Conservation (phyloP, 2,888 invertebrate genomes). For the Leptinotarsa haldemani region DNA sequence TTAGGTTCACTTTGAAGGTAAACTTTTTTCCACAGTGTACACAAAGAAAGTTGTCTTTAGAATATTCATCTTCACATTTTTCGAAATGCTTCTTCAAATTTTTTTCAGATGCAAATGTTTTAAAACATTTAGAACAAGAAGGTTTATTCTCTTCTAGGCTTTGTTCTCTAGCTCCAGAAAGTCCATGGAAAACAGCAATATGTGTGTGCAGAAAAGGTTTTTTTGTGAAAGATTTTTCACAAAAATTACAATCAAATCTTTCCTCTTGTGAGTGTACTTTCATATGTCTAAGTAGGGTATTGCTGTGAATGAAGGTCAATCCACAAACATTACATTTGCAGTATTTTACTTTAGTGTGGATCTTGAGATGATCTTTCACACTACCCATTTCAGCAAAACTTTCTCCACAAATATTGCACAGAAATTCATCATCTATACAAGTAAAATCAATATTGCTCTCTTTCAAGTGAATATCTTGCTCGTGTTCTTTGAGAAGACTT, state of each 20-base stretch:
- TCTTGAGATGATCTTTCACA: constrained; percentile 8
- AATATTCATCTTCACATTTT: not conserved
- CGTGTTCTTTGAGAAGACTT: constrained; percentile 23
- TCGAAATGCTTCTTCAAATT: constrained; percentile 8
- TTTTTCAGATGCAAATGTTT: constrained; percentile 11
- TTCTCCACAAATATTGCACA: constrained; percentile 31
- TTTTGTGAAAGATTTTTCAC: constrained; percentile 39
- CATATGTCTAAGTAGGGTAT: constrained; percentile 41
- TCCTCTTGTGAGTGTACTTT: constrained; percentile 38
- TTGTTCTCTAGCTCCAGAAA: not conserved
- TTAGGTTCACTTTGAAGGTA: constrained; percentile 30
- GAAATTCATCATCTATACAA: not conserved
- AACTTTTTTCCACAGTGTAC: constrained; percentile 40
- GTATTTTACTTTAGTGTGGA: constrained; percentile 19
- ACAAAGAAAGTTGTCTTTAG: constrained; percentile 27
- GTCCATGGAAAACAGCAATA: constrained; percentile 17
- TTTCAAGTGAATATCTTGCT: constrained; percentile 19
- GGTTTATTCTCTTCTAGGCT: not conserved
- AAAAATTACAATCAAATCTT: constrained; percentile 41
- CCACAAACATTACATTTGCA: constrained; percentile 42
- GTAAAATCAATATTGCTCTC: not conserved
- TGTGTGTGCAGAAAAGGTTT: constrained; percentile 25
- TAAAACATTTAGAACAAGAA: constrained; percentile 21
- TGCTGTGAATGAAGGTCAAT: constrained; percentile 40
- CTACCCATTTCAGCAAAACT: constrained; percentile 21